Conservation (phyloP, 2,113 vertebrate genomes). For the Rhipidura dahli region DNA sequence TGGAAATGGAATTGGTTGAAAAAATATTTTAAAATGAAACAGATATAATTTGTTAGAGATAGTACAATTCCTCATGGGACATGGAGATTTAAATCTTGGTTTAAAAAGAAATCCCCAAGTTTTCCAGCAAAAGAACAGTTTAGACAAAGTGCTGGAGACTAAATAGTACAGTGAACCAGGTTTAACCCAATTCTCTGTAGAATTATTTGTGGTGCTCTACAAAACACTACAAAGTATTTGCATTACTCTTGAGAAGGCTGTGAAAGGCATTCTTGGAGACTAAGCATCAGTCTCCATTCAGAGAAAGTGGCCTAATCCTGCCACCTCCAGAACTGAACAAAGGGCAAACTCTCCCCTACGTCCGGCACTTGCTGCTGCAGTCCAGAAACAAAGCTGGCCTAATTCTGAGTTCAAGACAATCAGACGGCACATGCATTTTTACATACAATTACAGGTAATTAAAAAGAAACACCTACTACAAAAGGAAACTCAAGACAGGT, state of each 20-base stretch:
- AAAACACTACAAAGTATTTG: not conserved
- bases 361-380: not conserved
- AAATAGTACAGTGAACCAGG: not conserved
- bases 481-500: not conserved
- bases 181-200: not conserved
- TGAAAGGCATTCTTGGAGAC: not conserved
- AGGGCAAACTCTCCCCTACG: not conserved
- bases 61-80: not conserved
- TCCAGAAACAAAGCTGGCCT: not conserved
- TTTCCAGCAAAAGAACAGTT: not conserved
- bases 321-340: not conserved
- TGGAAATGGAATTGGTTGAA: not conserved
- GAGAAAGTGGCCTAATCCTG: not conserved
- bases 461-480: not conserved
- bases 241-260: not conserved
- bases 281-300: not conserved
- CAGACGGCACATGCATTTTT: slow-evolving; percentile 19
- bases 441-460: not conserved
- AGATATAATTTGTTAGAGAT: not conserved
- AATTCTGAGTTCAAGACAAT: not conserved
- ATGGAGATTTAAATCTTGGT: not conserved
- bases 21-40: not conserved
- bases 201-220: not conserved
- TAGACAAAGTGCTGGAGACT: not conserved
- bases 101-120: not conserved